phyloP scores from a whole-genome alignment of 2,797 vertebrate genomes.

The Poeciliopsis turneri region DNA sequence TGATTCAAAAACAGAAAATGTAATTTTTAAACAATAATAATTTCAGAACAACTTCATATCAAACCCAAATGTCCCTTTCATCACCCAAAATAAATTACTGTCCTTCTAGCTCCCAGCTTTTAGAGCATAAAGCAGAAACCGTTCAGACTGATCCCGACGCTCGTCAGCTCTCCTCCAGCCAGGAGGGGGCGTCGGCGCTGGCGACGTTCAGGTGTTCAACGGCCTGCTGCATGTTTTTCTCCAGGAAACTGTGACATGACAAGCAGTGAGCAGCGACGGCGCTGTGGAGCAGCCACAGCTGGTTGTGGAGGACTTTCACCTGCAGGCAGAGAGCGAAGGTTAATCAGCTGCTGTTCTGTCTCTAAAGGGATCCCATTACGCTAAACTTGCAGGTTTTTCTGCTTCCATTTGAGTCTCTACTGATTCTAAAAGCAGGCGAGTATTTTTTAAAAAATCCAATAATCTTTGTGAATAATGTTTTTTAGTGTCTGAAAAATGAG shows the following conservation, averaged over 20 bases:
- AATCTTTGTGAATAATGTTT: neutral
- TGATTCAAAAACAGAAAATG: neutral
- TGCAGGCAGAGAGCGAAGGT: constrained; percentile 50
- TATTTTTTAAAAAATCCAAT: neutral
- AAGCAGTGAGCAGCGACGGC: constrained; percentile 87
- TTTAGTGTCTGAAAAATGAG: neutral
- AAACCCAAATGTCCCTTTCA: neutral
- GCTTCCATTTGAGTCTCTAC: neutral
- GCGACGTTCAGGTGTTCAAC: constrained; percentile 78
- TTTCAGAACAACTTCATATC: neutral
- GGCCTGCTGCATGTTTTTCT: constrained; percentile 86
- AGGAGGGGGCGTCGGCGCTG: constrained; percentile 83
- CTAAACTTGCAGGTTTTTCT: neutral
- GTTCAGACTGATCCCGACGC: neutral
- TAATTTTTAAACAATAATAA: neutral
- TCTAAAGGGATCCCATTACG: neutral
- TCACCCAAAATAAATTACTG: constrained; percentile 6
- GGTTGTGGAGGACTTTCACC: constrained; percentile 92
- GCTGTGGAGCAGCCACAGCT: constrained; percentile 89
- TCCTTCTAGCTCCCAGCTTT: neutral
- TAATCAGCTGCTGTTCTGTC: neutral
- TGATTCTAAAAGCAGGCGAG: neutral
- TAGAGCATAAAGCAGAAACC: neutral
- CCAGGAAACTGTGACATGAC: constrained; percentile 89
- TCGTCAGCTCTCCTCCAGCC: constrained; percentile 89